These are phyloP conservation scores for Sebastes paucispinis DNA, from an alignment of 2,797 vertebrate species.

Conservation along the genomic window DNA sequence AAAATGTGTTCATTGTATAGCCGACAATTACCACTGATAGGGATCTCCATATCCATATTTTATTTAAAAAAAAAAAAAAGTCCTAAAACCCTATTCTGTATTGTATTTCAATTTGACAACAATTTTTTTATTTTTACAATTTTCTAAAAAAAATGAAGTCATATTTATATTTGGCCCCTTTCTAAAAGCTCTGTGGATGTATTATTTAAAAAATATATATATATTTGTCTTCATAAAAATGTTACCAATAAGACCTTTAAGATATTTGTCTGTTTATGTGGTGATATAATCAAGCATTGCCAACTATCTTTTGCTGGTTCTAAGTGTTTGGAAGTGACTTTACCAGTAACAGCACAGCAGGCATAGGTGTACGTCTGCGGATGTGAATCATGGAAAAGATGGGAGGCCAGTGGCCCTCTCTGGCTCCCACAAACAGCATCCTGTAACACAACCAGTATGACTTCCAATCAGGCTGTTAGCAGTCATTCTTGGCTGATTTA, in stretches of 20 bases:
- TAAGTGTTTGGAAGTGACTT: neutral
- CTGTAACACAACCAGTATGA: conserved; percentile 69
- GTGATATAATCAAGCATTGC: neutral
- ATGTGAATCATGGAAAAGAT: conserved; percentile 99
- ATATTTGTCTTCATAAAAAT: too few relatives aligned
- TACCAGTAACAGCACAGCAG: conserved; percentile 94
- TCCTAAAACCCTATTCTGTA: neutral
- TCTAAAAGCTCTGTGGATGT: too few relatives aligned
- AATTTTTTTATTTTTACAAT: neutral
- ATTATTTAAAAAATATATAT: too few relatives aligned
- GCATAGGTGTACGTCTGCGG: conserved; percentile 92
- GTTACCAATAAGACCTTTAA: too few relatives aligned
- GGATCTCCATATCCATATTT: neutral
- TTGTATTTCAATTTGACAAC: neutral
- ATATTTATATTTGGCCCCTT: too few relatives aligned
- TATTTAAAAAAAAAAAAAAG: neutral
- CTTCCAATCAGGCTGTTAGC: neutral
- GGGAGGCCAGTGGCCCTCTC: conserved; percentile 94
- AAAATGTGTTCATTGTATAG: neutral
- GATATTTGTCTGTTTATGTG: neutral
- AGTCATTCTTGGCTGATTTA: neutral
- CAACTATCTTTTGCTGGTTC: neutral
- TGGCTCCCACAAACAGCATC: conserved; percentile 96
- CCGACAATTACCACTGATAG: neutral
- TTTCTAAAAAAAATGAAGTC: neutral